phyloP scores from a whole-genome alignment of 1,140 invertebrate genomes.

The Oryctes rhinoceros region DNA sequence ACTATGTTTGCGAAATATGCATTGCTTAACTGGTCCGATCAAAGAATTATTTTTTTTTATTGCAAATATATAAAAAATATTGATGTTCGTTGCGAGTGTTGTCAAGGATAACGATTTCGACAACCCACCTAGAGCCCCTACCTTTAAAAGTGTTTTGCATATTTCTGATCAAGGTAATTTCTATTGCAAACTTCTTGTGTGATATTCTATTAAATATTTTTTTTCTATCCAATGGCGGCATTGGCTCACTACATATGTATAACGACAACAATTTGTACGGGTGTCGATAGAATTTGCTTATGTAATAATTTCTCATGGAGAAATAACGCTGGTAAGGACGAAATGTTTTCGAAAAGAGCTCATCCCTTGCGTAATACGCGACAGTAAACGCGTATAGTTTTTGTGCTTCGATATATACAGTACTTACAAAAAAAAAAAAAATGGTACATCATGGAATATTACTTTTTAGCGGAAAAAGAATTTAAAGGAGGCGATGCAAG shows the following conservation, averaged over 20 bases:
- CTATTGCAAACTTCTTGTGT: background rate
- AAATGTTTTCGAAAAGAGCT: too few species aligned
- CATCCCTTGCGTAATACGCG: too few species aligned
- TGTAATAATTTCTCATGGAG: too few species aligned
- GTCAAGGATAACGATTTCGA: conserved; percentile 19
- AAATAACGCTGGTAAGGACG: too few species aligned
- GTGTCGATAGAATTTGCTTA: too few species aligned
- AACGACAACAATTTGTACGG: too few species aligned
- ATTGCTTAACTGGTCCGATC: background rate
- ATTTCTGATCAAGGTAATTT: conserved; percentile 34
- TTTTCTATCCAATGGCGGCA: background rate
- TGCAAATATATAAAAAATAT: conserved; percentile 20
- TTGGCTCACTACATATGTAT: too few species aligned
- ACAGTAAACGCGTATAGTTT: too few species aligned
- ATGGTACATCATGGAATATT: conserved; percentile 29
- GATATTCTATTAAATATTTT: background rate
- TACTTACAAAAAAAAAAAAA: background rate
- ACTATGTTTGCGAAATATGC: too few species aligned
- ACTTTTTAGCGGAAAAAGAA: too few species aligned
- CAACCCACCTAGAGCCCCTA: conserved; percentile 34
- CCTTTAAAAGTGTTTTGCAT: conserved; percentile 17
- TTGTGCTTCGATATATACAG: too few species aligned
- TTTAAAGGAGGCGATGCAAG: too few species aligned
- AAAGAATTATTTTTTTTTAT: conserved; percentile 7
- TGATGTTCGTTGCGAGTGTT: conserved; percentile 8